Conservation (phyloP, 1,140 invertebrate species). For the Calephelis nemesis region DNA sequence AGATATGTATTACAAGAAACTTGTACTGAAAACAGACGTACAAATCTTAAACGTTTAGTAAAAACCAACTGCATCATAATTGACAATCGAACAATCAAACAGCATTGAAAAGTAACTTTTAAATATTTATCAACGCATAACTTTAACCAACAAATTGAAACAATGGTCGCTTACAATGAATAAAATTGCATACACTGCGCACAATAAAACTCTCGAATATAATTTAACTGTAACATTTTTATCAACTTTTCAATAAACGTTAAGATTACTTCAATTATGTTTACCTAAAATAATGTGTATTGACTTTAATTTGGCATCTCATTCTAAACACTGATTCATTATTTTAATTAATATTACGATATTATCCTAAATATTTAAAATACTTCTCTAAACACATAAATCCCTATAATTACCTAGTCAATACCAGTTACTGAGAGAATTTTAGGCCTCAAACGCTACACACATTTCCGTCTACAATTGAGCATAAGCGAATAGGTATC, state of each 20-base stretch:
- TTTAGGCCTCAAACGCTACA: slow-evolving; percentile 75
- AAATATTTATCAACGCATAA: slow-evolving; percentile 72
- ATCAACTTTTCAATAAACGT: slow-evolving; percentile 77
- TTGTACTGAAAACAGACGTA: slow-evolving; percentile 66
- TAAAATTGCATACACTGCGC: slow-evolving; percentile 75
- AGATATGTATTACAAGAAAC: slow-evolving; percentile 13
- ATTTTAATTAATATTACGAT: slow-evolving; percentile 53
- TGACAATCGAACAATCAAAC: slow-evolving; percentile 38
- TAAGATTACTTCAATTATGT: slow-evolving; percentile 76
- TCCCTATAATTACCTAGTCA: slow-evolving; percentile 76
- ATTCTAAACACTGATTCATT: slow-evolving; percentile 76
- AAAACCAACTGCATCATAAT: slow-evolving; percentile 29
- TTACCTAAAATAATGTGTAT: slow-evolving; percentile 79
- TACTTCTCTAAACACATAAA: slow-evolving; percentile 79
- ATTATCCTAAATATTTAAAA: slow-evolving; percentile 77
- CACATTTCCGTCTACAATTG: slow-evolving; percentile 50
- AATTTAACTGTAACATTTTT: slow-evolving; percentile 78
- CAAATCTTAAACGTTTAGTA: slow-evolving; percentile 34
- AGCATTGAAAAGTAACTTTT: slow-evolving; percentile 63
- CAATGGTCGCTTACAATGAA: slow-evolving; percentile 75
- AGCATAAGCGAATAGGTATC: slow-evolving; percentile 42
- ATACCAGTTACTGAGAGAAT: slow-evolving; percentile 69
- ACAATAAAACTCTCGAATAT: slow-evolving; percentile 79
- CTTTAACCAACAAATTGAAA: slow-evolving; percentile 78
- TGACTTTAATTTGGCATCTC: slow-evolving; percentile 79